Percentiles rank a stretch among this genome's conserved stretches.
These are phyloP conservation scores for Helicoverpa armigera DNA, from an alignment of 1,140 invertebrate species.

Conservation along the genomic window DNA sequence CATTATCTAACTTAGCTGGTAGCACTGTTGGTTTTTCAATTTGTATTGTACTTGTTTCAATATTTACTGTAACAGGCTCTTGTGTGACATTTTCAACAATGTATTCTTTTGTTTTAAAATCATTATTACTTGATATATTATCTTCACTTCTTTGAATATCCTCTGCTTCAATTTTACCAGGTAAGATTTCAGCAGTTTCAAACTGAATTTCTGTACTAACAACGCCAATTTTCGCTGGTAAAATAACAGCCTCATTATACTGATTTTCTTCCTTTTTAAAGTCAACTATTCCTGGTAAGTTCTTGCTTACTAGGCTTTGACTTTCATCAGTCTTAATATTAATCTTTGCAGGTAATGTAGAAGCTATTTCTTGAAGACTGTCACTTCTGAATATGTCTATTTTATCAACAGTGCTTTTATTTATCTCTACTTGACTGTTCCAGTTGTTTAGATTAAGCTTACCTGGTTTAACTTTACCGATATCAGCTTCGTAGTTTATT, in stretches of 20 bases:
- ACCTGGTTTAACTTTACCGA: conserved; percentile 18
- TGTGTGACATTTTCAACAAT: neutral
- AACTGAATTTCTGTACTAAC: neutral
- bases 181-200: neutral
- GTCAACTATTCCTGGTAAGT: conserved; percentile 3
- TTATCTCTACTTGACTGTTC: conserved; percentile 21
- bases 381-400: neutral
- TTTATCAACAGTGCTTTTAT: conserved; percentile 24
- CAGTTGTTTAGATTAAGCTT: conserved; percentile 14
- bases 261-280: neutral
- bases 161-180: neutral
- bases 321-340: neutral
- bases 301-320: neutral
- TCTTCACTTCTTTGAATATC: neutral
- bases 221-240: neutral
- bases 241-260: neutral
- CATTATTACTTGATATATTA: neutral
- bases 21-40: neutral
- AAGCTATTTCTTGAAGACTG: conserved; percentile 4
- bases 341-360: conserved; percentile 9
- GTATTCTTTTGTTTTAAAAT: neutral
- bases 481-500: conserved; percentile 10
- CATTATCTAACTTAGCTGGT: neutral
- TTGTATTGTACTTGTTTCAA: neutral
- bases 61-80: neutral